phyloP scores from a whole-genome alignment of 1,140 invertebrate genomes.

The Ceratina japonica region DNA sequence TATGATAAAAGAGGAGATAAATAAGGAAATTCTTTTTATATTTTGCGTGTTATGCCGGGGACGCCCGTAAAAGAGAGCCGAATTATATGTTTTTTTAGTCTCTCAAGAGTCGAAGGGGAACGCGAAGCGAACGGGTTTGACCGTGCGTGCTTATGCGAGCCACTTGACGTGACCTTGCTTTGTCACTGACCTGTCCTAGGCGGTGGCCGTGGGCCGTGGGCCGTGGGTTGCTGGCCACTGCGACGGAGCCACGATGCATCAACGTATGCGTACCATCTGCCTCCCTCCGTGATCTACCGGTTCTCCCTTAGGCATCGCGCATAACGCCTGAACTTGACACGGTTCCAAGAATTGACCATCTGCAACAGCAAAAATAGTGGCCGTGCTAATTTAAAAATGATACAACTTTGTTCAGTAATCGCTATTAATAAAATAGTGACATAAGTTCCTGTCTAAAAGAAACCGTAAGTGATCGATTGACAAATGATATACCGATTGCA shows the following conservation, averaged over 20 bases:
- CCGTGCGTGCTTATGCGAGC: conserved; percentile 30
- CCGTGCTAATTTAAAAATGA: too few species aligned
- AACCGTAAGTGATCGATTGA: too few species aligned
- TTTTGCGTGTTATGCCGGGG: background rate
- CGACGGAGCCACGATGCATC: conserved; percentile 7
- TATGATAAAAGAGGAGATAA: too few species aligned
- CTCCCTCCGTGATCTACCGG: conserved; percentile 15
- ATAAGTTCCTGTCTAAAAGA: too few species aligned
- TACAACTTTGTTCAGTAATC: too few species aligned
- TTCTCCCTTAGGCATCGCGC: conserved; percentile 19
- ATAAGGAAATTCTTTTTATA: background rate
- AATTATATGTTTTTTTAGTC: background rate
- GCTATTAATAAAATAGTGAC: too few species aligned
- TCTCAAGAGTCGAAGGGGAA: background rate
- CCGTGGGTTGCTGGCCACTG: conserved; percentile 50
- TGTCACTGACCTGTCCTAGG: conserved; percentile 79
- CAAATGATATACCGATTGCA: too few species aligned
- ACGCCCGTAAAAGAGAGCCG: background rate
- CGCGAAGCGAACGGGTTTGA: background rate
- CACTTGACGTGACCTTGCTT: conserved; percentile 75
- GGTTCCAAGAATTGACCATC: background rate
- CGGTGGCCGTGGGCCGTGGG: conserved; percentile 59
- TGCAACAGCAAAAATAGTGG: too few species aligned
- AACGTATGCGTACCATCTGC: conserved; percentile 14
- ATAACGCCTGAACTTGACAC: conserved; percentile 35